Percentiles rank a stretch among this genome's conserved stretches.
phyloP scores from a whole-genome alignment of 2,113 vertebrate genomes.

The Ptychochromis oligacanthus region DNA sequence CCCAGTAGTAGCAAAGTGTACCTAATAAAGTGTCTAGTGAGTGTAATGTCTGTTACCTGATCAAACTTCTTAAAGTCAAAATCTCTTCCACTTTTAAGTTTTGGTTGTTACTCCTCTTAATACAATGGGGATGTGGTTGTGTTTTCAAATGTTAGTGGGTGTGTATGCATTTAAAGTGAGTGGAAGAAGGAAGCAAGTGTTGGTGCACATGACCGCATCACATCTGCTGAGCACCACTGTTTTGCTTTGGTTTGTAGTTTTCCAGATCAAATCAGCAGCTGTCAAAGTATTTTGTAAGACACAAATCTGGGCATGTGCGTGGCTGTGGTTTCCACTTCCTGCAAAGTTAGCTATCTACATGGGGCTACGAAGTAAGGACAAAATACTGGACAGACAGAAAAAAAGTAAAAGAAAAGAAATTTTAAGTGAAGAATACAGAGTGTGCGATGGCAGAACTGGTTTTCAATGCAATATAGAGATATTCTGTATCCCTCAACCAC shows the following conservation, averaged over 20 bases:
- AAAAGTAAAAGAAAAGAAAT: not conserved
- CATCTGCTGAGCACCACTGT: not conserved
- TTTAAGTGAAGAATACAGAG: not conserved
- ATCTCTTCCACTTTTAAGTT: not conserved
- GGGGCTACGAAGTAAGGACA: not conserved
- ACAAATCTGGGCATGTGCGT: not conserved
- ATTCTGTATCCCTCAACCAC: not conserved
- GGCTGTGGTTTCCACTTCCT: not conserved
- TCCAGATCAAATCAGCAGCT: slow-evolving; percentile 17
- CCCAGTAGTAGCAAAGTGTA: not conserved
- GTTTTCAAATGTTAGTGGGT: not conserved
- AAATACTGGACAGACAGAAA: too few relatives aligned
- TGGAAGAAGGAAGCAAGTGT: slow-evolving; percentile 9
- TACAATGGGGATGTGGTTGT: not conserved
- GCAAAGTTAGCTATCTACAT: not conserved
- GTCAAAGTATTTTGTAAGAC: not conserved
- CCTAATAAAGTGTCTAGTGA: not conserved
- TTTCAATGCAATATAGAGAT: not conserved
- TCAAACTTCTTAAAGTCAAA: not conserved
- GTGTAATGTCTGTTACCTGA: not conserved
- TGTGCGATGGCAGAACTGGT: not conserved
- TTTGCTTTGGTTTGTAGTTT: not conserved
- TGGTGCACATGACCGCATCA: not conserved
- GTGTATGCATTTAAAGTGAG: not conserved
- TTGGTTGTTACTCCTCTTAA: not conserved